Conservation (phyloP, 2,113 vertebrate species). For the Python bivittatus region DNA sequence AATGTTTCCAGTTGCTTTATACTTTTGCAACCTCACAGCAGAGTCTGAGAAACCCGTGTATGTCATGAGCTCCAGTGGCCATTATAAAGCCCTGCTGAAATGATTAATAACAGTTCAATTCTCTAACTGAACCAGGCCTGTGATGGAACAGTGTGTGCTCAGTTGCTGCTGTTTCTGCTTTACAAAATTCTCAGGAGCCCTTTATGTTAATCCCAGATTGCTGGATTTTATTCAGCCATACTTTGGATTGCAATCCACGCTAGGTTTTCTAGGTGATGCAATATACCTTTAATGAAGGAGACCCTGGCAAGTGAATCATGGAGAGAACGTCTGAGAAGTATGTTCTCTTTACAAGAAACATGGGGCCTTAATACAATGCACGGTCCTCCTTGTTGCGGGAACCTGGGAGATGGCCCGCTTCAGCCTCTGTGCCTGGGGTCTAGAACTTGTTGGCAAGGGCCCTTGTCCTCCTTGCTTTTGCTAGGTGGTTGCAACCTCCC, state of each 20-base stretch:
- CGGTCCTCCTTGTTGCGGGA: background rate
- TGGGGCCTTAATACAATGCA: background rate
- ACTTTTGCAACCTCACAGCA: background rate
- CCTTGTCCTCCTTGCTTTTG: background rate
- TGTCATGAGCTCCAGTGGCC: background rate
- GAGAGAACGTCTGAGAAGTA: background rate
- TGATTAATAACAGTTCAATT: constrained; percentile 14
- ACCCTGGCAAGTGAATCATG: background rate
- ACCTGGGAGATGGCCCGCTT: background rate
- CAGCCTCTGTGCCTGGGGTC: background rate
- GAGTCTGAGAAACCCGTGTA: background rate
- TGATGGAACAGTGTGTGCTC: background rate
- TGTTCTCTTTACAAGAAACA: background rate
- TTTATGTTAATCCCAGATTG: background rate
- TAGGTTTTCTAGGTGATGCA: background rate
- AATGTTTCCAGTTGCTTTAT: background rate
- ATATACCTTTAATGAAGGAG: background rate
- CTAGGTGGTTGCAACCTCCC: background rate
- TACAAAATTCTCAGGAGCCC: background rate
- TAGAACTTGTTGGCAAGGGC: no score
- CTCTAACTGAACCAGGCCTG: background rate
- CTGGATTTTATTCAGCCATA: background rate
- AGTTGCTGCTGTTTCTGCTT: background rate
- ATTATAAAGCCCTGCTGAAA: constrained; percentile 2
- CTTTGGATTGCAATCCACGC: background rate